phyloP scores from a whole-genome alignment of 2,888 invertebrate genomes.

The Pilophorus perplexus region DNA sequence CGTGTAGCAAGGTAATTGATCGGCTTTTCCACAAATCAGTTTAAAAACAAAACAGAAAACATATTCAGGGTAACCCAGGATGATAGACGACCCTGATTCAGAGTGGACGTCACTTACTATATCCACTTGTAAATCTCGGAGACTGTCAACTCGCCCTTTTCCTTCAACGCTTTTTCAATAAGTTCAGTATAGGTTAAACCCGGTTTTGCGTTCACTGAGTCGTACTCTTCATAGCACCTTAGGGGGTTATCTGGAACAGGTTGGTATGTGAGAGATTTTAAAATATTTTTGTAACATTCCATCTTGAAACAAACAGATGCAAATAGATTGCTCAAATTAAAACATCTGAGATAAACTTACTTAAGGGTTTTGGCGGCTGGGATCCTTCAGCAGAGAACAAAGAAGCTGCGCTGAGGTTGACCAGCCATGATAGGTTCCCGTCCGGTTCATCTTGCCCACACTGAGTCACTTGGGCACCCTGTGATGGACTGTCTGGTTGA shows the following conservation, averaged over 20 bases:
- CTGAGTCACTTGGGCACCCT: not conserved
- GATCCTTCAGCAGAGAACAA: conserved; percentile 45
- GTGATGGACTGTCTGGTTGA: conserved; percentile 12
- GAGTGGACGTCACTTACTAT: conserved; percentile 82
- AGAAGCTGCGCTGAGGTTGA: conserved; percentile 50
- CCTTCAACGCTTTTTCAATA: conserved; percentile 81
- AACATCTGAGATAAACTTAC: conserved; percentile 1
- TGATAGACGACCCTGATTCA: too few species aligned
- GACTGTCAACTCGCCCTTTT: conserved; percentile 82
- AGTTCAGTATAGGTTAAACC: conserved; percentile 88
- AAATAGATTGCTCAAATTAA: not conserved
- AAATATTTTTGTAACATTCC: too few species aligned
- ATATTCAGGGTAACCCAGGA: too few species aligned
- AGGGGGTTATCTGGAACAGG: conserved; percentile 21
- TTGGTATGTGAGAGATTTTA: too few species aligned
- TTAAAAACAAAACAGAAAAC: too few species aligned
- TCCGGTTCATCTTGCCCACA: conserved; percentile 20
- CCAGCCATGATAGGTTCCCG: conserved; percentile 48
- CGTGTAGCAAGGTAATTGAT: too few species aligned
- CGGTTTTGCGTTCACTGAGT: conserved; percentile 59
- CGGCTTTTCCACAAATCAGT: too few species aligned
- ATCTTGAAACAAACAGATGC: too few species aligned
- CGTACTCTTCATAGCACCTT: conserved; percentile 22
- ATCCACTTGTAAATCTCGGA: conserved; percentile 92
- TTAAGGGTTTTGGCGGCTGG: conserved; percentile 20